Percentiles rank a stretch among this genome's conserved stretches.
Conservation (phyloP, 2,113 vertebrate species). For the Gallinago media region DNA sequence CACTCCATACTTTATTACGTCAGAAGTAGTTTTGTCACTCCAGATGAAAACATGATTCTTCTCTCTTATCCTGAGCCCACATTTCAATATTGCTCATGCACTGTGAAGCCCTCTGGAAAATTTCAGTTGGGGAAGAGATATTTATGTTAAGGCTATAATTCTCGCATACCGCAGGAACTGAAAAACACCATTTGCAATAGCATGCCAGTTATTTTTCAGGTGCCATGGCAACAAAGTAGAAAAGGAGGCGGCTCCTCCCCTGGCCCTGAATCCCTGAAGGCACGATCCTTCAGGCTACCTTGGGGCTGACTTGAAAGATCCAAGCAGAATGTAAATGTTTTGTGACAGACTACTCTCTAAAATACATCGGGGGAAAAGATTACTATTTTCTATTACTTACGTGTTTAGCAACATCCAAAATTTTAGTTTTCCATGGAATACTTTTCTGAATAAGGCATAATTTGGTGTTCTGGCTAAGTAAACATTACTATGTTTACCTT, state of each 20-base stretch:
- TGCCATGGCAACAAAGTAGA: not conserved
- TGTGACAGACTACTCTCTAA: not conserved
- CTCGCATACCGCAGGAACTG: not conserved
- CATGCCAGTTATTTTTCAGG: slow-evolving; percentile 21
- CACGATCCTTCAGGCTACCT: not conserved
- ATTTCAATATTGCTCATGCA: not conserved
- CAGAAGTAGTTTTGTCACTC: not conserved
- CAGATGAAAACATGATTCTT: not conserved
- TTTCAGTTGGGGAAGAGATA: not conserved
- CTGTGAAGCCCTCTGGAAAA: not conserved
- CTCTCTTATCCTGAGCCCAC: not conserved
- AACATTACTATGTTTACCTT: not conserved
- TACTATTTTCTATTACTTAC: not conserved
- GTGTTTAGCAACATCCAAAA: not conserved
- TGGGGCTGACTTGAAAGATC: not conserved
- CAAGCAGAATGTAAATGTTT: slow-evolving; percentile 4
- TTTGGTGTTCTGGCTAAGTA: not conserved
- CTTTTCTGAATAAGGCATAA: not conserved
- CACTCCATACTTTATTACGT: not conserved
- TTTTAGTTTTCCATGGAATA: not conserved
- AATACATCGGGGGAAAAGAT: not conserved
- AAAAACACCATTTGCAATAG: not conserved
- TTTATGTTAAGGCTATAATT: not conserved
- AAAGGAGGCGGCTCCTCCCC: not conserved
- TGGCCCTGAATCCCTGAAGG: fast-evolving